Conservation (phyloP, 2,888 invertebrate species). For the Drepana falcataria region DNA sequence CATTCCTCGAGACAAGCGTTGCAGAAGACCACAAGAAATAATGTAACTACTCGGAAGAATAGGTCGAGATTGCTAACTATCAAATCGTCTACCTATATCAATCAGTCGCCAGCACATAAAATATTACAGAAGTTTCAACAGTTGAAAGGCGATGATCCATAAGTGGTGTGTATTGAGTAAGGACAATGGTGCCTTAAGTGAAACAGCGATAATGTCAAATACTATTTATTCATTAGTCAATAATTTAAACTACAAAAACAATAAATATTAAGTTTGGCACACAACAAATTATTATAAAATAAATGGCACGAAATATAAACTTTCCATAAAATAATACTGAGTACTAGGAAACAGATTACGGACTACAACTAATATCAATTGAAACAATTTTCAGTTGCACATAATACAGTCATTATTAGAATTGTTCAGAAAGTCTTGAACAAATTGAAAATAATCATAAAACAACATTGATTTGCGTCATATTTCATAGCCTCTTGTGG, state of each 20-base stretch:
- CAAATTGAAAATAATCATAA: too few species aligned
- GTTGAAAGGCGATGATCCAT: slow-evolving; percentile 37
- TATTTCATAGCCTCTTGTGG: too few species aligned
- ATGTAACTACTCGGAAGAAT: slow-evolving; percentile 10
- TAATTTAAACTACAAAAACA: not conserved
- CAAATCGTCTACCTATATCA: slow-evolving; percentile 35
- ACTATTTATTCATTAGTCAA: not conserved
- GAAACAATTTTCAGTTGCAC: too few species aligned
- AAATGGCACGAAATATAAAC: not conserved
- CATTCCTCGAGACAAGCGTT: slow-evolving; percentile 27
- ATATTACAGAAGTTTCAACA: slow-evolving; percentile 53
- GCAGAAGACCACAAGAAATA: slow-evolving; percentile 15
- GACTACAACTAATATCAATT: too few species aligned
- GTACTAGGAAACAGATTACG: too few species aligned
- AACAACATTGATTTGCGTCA: too few species aligned
- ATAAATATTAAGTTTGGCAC: not conserved
- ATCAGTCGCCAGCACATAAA: slow-evolving; percentile 45
- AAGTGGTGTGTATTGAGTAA: not conserved
- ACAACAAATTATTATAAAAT: not conserved
- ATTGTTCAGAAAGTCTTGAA: too few species aligned
- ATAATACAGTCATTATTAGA: too few species aligned
- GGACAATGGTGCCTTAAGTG: not conserved
- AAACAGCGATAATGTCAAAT: not conserved
- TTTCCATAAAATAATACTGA: too few species aligned
- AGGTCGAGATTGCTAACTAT: slow-evolving; percentile 32